Evolutionary conservation across 2,113 vertebrate genomes (phyloP), one percentile per base, ranked within the genome.

Genomic region (Mastomys natalensis): DNA sequence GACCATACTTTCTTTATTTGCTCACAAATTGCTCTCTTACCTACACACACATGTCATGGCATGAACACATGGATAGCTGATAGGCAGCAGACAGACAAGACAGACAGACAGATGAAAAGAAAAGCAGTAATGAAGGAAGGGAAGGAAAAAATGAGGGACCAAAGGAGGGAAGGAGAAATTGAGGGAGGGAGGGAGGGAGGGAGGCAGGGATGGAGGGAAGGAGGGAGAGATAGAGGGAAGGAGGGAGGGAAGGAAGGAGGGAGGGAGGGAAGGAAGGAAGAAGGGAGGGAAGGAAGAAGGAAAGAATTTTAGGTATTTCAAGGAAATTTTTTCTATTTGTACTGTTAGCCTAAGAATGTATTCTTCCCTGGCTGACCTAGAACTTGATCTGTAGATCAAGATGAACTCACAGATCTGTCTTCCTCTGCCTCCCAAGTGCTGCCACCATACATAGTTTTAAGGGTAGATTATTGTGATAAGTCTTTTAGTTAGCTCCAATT

Each of bases 131-230:
- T 43, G 22, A 74, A 13, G 40, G 73, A 45, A 13, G 73, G 73
- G 24, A 5, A 3, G 24, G 21, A 6, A 9, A 40, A 12, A 74
- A 1, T 9, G 22, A 45, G 10, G 16, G 8, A 62, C 2, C 8
- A 62, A 37, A 0, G 48, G 8, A 80, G 8, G 45, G 43, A 77
- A 26, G 15, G 24, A 26, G 24, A 1, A 62, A 60, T 0, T 2
- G 58, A 37, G 1, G 48, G 8, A 80, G 8, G 74, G 43, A 77
- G 43, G 26, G 22, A 26, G 40, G 43, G n/a, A n/a, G n/a, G n/a
- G n/a, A n/a, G n/a, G n/a, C n/a, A n/a, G n/a, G n/a, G n/a, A n/a
- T n/a, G n/a, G n/a, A n/a, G n/a, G 48, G 8, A 80, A 7, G 45
- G 43, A 77, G 43, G 15, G 24, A 26, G 24, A 1, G 26, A 60